Base-by-base conservation (phyloP, 2,888 invertebrate genomes). In the Tiliacea aurago region DNA sequence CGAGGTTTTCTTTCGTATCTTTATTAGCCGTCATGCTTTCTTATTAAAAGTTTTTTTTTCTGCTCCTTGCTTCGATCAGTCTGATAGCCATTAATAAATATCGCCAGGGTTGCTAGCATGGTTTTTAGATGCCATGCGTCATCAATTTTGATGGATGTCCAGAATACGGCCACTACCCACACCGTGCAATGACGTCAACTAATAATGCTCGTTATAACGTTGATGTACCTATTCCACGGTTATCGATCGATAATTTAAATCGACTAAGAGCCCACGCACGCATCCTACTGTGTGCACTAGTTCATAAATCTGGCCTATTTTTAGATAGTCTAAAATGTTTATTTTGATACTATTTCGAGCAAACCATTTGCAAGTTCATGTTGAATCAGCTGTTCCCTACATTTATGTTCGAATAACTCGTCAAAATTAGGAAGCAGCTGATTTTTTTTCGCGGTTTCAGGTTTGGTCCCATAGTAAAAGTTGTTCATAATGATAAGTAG, bases 231-330 rank as follows among this genome's bases (percentile, higher is more conserved):
- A 79, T 70, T 67, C 68, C 68, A 80, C 58, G 47, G 23, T 43
- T 69, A 80, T 71, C 53, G 66, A 72, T 72, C 37, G 45, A 63
- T 72, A 67, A 70, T 83, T 66, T 53, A 56, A 76, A 76, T 75
- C 58, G 51, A 58, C 61, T 64, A 55, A 49, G 13, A 68, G 28
- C 68, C 80, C 68, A 76, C 80, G 43, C 69, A n/a, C 28, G 33
- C 65, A 47, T 69, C 64, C 28, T 69, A 49, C 23, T 33, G 2
- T 41, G 9, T n/a, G 67, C 55, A 80, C 45, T 79, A 62, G 67
- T 80, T 83, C 79, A 80, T 78, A 51, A 53, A 65, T 73, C 53
- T 33, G 53, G 23, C 49, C 56, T 73, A 83, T 82, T 78, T 73
- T 56, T 68, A 65, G 73, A 15, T 49, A 7, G 9, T 59, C 43